Evolutionary conservation across 2,113 vertebrate species (phyloP), one percentile per base, ranked within the genome.

Genomic region (Entosphenus tridentatus): DNA sequence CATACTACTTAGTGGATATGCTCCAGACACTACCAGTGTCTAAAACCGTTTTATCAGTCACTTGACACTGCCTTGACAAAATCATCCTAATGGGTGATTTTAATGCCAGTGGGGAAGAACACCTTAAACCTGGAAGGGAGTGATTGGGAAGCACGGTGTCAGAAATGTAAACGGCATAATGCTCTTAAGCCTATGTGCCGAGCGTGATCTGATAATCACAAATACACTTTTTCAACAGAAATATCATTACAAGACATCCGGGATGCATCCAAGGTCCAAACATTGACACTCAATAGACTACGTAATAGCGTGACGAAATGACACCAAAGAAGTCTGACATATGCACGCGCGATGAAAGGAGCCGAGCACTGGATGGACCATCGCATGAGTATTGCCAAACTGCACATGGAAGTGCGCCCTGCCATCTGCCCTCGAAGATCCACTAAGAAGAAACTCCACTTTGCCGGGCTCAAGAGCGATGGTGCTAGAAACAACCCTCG

Each of bases 241-340:
- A 65, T 16, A 65, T 21, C 10, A 11, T 9, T 11, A 16, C n/a
- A 65, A 65, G 21, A 65, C 62, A 65, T 65, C 10, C 8, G n/a
- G 62, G 10, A 65, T 65, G 62, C 62, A 65, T 65, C 10, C 10
- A 65, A 9, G 62, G 62, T 65, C 62, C n/a, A 65, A 65, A 11
- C 62, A 65, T 11, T 65, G 62, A 21, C 62, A 65, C 10, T 21
- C 21, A 65, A 65, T 65, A 65, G 62, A 65, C 62, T 65, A 65
- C 10, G 10, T 8, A n/a, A 65, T 65, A 16, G 8, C 21, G 62
- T 2, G 62, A 16, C 62, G 21, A 65, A n/a, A 11, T 9, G 62
- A 65, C 21, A 9, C 8, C n/a, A 2, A 65, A 16, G 10, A 65
- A n/a, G 10, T 65, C 62, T 21, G 21, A 16, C 62, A 16, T n/a